Conservation (phyloP, 2,113 vertebrate species). For the Nestor notabilis region DNA sequence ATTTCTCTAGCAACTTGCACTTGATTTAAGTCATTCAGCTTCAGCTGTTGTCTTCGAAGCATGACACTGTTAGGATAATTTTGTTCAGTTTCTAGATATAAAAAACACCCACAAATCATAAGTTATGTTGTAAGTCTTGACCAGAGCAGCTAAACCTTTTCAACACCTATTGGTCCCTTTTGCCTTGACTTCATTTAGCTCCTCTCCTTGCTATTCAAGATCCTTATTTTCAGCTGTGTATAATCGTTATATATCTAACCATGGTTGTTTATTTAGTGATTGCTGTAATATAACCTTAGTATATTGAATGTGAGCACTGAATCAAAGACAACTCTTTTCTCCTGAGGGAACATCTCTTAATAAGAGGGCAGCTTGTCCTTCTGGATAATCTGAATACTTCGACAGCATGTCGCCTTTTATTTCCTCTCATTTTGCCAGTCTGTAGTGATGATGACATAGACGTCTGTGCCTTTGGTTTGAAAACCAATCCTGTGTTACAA, state of each 20-base stretch:
- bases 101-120: neutral
- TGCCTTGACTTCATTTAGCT: neutral
- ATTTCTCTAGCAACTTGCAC: neutral
- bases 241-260: neutral
- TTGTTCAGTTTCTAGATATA: neutral
- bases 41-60: neutral
- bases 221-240: neutral
- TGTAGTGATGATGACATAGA: neutral
- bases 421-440: neutral
- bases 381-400: neutral
- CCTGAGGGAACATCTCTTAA: neutral
- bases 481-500: neutral
- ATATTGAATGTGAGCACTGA: neutral
- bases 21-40: neutral
- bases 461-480: neutral
- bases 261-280: neutral
- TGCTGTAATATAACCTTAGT: neutral
- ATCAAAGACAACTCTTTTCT: neutral
- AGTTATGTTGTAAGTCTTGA: fast-evolving
- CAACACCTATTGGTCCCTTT: neutral
- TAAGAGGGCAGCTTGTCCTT: neutral
- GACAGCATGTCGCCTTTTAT: neutral
- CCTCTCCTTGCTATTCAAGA: neutral
- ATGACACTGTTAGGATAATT: neutral
- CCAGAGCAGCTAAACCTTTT: neutral